Base-by-base conservation (phyloP, 2,797 vertebrate species). In the Hypotaenidia okinawae region DNA sequence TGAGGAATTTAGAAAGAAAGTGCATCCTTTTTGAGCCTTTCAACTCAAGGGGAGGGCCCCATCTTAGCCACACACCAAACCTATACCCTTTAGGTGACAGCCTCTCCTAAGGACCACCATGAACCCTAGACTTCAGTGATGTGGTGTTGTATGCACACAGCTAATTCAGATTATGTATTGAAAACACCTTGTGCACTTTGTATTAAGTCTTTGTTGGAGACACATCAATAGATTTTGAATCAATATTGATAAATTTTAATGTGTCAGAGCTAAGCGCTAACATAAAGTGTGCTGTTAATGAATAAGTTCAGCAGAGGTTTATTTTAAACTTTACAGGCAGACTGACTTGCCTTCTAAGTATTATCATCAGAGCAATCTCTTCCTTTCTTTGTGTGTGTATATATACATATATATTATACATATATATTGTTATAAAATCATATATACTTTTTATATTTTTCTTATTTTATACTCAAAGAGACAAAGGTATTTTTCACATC, bases 361-460 rank as follows among this genome's bases (percentile, higher is more conserved):
- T 18, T 61, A 9, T 69, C 9, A n/a, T 18, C 39, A 30, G 2
- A 80, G 24, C 9, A 79, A 27, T 21, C 2, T 19, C 4, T 79
- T 21, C 73, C 10, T 70, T 47, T 82, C 21, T 45, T 2, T 32
- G 0, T 49, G 2, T 45, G 3, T 41, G 1, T 33, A 16, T 49
- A n/a, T 7, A 79, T 4, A 51, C 3, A 41, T 0, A 9, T 35
- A 47, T 64, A 49, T 87, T 78, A 79, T 4, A 51, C 3, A 41
- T 0, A 9, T 35, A 47, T 64, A 49, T 87, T 78, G 5, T 27
- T 76, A 32, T 22, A 73, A 86, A 83, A 32, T 39, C 43, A 67
- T 45, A 32, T 4, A 39, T 13, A 49, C 22, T 18, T 73, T 4
- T 28, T 83, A 5, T 39, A 22, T 3, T 66, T 80, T 76, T 55